Conservation (phyloP, 2,888 invertebrate genomes). For the Lutraria lutraria region DNA sequence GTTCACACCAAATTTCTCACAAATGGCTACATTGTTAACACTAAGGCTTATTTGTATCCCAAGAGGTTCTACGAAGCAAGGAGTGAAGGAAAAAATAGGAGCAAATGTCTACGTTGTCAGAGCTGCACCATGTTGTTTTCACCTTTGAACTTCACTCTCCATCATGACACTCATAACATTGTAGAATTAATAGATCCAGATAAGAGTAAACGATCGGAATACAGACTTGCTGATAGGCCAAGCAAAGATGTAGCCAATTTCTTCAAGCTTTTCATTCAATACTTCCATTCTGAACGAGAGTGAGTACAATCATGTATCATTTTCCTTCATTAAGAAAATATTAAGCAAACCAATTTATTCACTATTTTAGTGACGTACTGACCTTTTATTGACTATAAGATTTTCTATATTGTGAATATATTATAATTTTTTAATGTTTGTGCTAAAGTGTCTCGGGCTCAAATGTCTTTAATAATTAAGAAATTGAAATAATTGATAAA, state of each 20-base stretch:
- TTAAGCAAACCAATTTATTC: too few relatives aligned
- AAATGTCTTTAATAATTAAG: too few relatives aligned
- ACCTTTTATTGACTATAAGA: too few relatives aligned
- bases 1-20: slow-evolving; percentile 29
- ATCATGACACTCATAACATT: slow-evolving; percentile 43
- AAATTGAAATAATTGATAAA: too few relatives aligned
- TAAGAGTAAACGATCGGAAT: slow-evolving; percentile 33
- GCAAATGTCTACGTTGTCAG: slow-evolving; percentile 56
- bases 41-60: slow-evolving; percentile 50
- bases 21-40: slow-evolving; percentile 14
- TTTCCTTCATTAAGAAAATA: too few relatives aligned
- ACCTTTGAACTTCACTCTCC: slow-evolving; percentile 55
- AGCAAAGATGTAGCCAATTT: slow-evolving; percentile 27
- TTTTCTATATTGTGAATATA: too few relatives aligned
- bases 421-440: too few relatives aligned
- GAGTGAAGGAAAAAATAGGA: neutral
- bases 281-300: slow-evolving; percentile 39
- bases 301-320: neutral
- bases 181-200: slow-evolving; percentile 34
- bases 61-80: slow-evolving; percentile 30
- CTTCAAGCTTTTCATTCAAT: slow-evolving; percentile 32
- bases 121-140: slow-evolving; percentile 51
- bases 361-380: too few relatives aligned
- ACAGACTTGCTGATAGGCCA: neutral
- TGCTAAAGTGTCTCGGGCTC: too few relatives aligned